Evolutionary conservation across 2,113 vertebrate genomes (phyloP).

Genomic region (Taurulus bubalis): DNA sequence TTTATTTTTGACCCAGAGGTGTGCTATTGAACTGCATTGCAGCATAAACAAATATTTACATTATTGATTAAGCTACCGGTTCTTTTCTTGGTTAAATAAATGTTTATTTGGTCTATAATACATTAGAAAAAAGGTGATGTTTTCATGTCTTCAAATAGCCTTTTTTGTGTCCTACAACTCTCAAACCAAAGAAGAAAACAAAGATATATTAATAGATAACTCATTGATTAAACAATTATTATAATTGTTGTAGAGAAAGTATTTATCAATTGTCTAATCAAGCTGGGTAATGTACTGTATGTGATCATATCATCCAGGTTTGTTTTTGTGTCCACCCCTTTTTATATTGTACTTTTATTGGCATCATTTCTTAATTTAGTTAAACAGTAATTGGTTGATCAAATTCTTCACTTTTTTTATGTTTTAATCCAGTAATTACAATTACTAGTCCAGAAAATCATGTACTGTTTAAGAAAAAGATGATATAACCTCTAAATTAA

Average conservation of each 20-base stretch:
- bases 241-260: neutral
- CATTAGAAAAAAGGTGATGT: neutral
- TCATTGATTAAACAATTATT: neutral
- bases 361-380: slow-evolving; percentile 3
- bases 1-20: neutral
- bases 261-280: neutral
- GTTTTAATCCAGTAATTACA: neutral
- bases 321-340: slow-evolving; percentile 22
- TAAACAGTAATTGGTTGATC: slow-evolving; percentile 13
- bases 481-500: slow-evolving; percentile 24
- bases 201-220: neutral
- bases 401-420: neutral
- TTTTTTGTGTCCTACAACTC: neutral
- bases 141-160: neutral
- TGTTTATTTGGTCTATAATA: neutral
- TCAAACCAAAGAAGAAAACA: neutral
- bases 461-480: slow-evolving; percentile 35
- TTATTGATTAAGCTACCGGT: no score
- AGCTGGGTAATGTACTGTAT: neutral
- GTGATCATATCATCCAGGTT: neutral
- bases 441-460: slow-evolving; percentile 46
- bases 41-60: neutral
- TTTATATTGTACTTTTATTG: slow-evolving; percentile 6
- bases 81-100: neutral
- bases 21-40: slow-evolving; percentile 10